Percentiles rank a stretch among this genome's conserved stretches.
These are phyloP conservation scores for Caloenas nicobarica DNA, from an alignment of 2,113 vertebrate species.

Conservation along the genomic window DNA sequence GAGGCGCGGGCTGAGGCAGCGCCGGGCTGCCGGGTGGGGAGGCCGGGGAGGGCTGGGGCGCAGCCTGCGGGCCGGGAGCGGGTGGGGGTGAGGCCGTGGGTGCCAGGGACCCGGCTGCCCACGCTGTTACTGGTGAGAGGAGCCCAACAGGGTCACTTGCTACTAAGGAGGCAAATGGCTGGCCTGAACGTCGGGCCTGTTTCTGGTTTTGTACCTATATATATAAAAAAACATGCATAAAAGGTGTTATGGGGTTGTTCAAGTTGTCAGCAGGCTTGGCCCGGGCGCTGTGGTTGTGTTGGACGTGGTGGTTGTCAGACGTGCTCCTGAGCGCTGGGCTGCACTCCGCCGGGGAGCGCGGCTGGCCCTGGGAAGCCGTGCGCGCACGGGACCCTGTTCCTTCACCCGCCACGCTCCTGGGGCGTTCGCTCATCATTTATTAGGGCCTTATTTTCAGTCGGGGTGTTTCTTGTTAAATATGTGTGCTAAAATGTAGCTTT, in stretches of 20 bases:
- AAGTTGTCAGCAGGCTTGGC: neutral
- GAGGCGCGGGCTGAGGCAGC: too few species aligned
- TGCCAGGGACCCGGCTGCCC: neutral
- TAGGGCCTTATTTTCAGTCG: neutral
- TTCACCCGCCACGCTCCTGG: accelerated
- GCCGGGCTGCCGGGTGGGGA: too few species aligned
- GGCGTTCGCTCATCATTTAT: neutral
- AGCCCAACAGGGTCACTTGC: accelerated
- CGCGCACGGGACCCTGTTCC: accelerated
- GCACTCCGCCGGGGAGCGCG: neutral
- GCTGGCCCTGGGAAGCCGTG: neutral
- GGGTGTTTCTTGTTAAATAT: neutral
- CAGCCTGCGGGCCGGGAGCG: neutral
- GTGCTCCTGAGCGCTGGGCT: neutral
- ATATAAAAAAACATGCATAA: too few species aligned
- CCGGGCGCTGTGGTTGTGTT: neutral
- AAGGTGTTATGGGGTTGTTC: accelerated
- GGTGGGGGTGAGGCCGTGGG: accelerated
- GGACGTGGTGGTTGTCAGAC: accelerated
- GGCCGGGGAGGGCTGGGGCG: neutral
- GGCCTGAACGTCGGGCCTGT: accelerated
- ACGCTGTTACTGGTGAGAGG: neutral
- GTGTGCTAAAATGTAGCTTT: neutral
- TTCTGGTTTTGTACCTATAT: neutral
- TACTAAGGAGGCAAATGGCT: too few species aligned